These are phyloP conservation scores for Pachyramphus minor DNA, from an alignment of 2,113 vertebrate species.

Conservation along the genomic window DNA sequence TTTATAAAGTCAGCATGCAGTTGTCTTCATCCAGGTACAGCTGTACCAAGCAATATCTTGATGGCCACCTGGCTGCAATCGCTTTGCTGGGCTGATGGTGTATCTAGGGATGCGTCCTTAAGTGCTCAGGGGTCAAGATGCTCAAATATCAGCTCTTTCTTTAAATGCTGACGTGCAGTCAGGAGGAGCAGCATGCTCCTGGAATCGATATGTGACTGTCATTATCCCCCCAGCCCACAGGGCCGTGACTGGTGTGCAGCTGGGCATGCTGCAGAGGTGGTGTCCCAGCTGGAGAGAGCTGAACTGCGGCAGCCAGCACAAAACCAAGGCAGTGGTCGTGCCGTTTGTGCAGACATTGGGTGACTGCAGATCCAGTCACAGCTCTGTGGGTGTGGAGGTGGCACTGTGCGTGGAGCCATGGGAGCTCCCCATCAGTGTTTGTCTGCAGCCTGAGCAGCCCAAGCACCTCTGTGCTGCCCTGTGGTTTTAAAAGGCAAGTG, in stretches of 20 bases:
- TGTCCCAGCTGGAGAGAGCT: not conserved
- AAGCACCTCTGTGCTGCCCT: fast-evolving
- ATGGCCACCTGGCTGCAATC: not conserved
- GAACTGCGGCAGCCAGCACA: not conserved
- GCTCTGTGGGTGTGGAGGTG: not conserved
- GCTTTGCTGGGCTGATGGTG: not conserved
- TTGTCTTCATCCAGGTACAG: not conserved
- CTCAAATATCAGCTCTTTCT: conserved; percentile 24
- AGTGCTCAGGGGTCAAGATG: not conserved
- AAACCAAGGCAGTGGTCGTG: not conserved
- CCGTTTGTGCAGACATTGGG: fast-evolving
- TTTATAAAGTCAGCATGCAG: not conserved
- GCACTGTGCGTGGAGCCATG: fast-evolving
- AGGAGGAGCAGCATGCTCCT: not conserved
- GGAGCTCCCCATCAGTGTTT: not conserved
- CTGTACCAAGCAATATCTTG: conserved; percentile 18
- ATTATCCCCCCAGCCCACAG: fast-evolving
- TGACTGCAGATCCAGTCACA: fast-evolving
- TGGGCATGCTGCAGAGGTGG: not conserved
- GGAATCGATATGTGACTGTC: not conserved
- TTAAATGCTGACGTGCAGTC: not conserved
- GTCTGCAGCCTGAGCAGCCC: not conserved
- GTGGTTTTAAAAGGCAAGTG: not conserved
- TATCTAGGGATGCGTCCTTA: not conserved
- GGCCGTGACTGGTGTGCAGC: not conserved